phyloP scores from a whole-genome alignment of 2,797 vertebrate species.

The Fratercula arctica region DNA sequence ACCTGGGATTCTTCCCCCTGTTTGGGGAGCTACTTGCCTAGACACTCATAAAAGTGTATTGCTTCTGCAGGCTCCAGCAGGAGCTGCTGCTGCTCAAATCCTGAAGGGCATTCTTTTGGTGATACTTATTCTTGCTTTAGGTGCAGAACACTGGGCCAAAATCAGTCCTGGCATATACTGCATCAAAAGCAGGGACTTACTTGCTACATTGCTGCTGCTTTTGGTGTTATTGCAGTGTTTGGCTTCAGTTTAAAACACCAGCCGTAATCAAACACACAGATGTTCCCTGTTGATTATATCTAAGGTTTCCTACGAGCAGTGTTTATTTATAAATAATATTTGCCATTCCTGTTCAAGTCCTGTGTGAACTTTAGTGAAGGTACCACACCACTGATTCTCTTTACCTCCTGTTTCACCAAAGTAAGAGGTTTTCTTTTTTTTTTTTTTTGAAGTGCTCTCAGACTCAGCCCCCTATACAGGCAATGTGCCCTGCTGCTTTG shows the following conservation, averaged over 20 bases:
- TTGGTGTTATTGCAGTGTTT: background rate
- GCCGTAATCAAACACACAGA: background rate
- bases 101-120: background rate
- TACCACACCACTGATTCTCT: background rate
- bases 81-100: background rate
- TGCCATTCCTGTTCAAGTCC: background rate
- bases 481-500: background rate
- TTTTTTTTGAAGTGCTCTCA: background rate
- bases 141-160: background rate
- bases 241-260: conserved; percentile 27
- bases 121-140: background rate
- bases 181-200: background rate
- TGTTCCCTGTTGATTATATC: background rate
- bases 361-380: background rate
- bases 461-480: background rate
- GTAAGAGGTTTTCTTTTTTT: background rate
- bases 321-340: background rate
- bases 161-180: background rate
- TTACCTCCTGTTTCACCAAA: background rate
- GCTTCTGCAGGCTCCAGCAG: background rate
- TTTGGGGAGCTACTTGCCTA: background rate
- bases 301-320: background rate
- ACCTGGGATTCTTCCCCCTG: background rate
- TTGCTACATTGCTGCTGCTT: background rate
- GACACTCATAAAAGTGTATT: background rate